Conservation (phyloP, 64 coral and sea anemone species). For the Catalaphyllia jardinei region DNA sequence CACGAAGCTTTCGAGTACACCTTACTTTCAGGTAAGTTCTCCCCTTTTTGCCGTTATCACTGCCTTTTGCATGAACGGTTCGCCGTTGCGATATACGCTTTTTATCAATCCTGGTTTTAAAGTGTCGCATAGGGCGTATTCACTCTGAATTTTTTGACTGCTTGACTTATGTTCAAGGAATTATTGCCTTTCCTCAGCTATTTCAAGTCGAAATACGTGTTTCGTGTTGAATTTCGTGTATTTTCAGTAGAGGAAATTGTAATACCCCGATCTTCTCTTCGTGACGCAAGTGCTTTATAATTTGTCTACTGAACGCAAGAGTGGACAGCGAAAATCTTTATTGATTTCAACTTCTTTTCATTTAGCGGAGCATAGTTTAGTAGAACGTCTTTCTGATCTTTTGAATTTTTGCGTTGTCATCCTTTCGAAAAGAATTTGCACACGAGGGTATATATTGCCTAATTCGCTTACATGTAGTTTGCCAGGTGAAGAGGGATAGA, state of each 20-base stretch:
- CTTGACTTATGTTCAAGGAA: not conserved
- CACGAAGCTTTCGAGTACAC: not conserved
- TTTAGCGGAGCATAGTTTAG: not conserved
- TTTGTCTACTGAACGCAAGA: slow-evolving; percentile 32
- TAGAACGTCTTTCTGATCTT: not conserved
- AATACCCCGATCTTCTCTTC: not conserved
- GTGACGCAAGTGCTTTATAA: slow-evolving; percentile 48
- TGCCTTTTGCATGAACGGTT: slow-evolving; percentile 1
- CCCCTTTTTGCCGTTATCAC: not conserved
- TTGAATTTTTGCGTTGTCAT: not conserved
- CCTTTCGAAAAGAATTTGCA: not conserved
- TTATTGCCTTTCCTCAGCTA: not conserved
- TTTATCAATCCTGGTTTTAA: slow-evolving; percentile 6
- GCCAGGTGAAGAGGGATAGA: not conserved
- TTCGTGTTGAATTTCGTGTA: not conserved
- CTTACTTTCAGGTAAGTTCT: slow-evolving; percentile 24
- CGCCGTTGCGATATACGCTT: slow-evolving; percentile 34
- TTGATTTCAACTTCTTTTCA: not conserved
- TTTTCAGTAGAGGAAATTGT: not conserved
- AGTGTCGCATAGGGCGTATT: slow-evolving; percentile 23
- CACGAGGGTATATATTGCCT: not conserved
- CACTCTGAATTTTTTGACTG: not conserved
- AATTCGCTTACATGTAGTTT: not conserved
- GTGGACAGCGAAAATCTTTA: slow-evolving; percentile 1
- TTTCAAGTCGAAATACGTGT: not conserved